phyloP scores from a whole-genome alignment of 2,888 invertebrate genomes.

The Linnaemya vulpina region DNA sequence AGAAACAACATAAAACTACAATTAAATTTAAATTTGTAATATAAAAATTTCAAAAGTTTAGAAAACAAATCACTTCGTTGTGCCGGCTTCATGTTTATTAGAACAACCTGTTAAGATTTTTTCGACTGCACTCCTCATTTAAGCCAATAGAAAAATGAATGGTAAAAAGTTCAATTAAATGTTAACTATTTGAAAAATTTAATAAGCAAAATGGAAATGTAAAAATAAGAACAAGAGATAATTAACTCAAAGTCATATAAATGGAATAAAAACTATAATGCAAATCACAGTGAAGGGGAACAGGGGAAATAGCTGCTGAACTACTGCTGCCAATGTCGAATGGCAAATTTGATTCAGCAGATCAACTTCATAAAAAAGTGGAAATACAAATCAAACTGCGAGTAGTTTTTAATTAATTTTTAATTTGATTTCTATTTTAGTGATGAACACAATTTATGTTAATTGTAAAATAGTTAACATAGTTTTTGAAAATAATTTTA shows the following conservation, averaged over 20 bases:
- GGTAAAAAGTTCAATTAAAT: background rate
- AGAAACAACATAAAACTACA: no score
- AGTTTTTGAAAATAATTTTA: background rate
- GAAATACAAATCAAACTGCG: background rate
- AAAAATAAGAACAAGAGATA: slow-evolving; percentile 28
- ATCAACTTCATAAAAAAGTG: background rate
- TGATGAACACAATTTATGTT: background rate
- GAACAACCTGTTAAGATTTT: background rate
- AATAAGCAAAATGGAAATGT: background rate
- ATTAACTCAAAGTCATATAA: slow-evolving; percentile 56
- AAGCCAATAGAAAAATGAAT: background rate
- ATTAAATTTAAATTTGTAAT: no score
- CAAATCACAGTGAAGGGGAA: background rate
- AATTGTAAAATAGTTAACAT: slow-evolving; percentile 1
- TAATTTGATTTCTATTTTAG: background rate
- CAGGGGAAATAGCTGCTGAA: background rate
- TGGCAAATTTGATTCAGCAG: background rate
- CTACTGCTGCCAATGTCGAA: background rate
- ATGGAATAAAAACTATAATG: slow-evolving; percentile 7
- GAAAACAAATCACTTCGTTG: no score
- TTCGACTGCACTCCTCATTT: no score
- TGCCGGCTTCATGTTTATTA: no score
- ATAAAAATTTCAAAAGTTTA: no score
- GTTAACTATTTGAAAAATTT: background rate
- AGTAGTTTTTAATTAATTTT: slow-evolving; percentile 3